These are phyloP conservation scores for Quiscalus mexicanus DNA, from an alignment of 2,113 vertebrate species.

Conservation along the genomic window DNA sequence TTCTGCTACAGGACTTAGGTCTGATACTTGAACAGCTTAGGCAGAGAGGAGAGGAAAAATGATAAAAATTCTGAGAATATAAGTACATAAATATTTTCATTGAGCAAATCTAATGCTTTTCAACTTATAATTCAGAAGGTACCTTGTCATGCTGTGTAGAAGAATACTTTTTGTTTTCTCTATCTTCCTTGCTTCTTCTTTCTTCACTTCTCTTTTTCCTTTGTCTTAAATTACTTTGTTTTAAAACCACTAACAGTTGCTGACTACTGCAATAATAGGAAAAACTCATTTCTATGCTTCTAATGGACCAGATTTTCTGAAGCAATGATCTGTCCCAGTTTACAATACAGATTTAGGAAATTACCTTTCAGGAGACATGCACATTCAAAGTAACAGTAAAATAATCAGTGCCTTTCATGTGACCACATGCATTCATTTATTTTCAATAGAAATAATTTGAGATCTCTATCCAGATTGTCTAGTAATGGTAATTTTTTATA, in stretches of 20 bases:
- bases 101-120: background rate
- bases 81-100: background rate
- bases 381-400: background rate
- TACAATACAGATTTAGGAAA: background rate
- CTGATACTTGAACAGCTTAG: background rate
- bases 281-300: background rate
- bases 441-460: background rate
- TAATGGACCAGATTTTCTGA: background rate
- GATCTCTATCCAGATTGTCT: background rate
- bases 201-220: background rate
- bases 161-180: background rate
- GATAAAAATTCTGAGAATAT: background rate
- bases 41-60: background rate
- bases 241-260: background rate
- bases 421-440: background rate
- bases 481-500: background rate
- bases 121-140: background rate
- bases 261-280: background rate
- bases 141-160: background rate
- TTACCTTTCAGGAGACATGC: background rate
- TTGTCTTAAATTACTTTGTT: background rate
- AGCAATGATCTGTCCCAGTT: background rate
- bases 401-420: background rate
- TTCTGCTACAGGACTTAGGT: background rate
- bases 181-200: background rate